Base-by-base conservation (phyloP, 1,140 invertebrate species). In the Theocolax elegans region DNA sequence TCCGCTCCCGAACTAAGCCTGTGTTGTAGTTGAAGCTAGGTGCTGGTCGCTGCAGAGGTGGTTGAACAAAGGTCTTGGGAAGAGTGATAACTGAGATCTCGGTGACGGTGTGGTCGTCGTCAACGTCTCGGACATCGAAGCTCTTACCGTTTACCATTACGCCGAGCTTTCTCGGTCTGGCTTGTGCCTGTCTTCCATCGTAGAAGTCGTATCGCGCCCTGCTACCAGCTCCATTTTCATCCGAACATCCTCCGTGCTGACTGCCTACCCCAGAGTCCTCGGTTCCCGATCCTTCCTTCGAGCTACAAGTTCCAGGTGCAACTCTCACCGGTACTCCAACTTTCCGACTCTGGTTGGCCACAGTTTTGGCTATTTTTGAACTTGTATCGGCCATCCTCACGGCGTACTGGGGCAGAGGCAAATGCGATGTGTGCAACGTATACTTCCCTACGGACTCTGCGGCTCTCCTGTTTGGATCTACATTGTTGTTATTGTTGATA, bases 351-450 rank as follows among this genome's bases (percentile, higher is more conserved):
- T 88, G 90, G 72, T 92, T 92, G 0, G 87, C 89, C 4, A 87
- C 89, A 70, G 93, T 93, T 83, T 94, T 94, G 29, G 91, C 91
- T 10, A 87, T 87, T 81, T 93, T 93, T 3, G 83, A 79, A 64
- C 83, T 85, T 0, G 88, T 81, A 63, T 93, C 92, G 29, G 88
- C 88, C 44, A 90, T 83, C 27, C 84, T 83, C 17, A 92, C 87
- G 0, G 92, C 91, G 71, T 89, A 91, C 76, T 93, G 91, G 0
- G 92, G 92, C 54, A 88, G 81, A 0, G 92, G 92, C 53, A 94
- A 80, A 68, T 92, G 90, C 54, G 89, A 91, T 6, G 91, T 90
- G 60, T 93, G 92, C 60, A 93, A 81, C 6, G 92, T 93, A 74
- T 91, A 94, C 79, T 90, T 92, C 44, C 78, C 77, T 0, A 83